These are phyloP conservation scores for Acanthisitta chloris DNA, from an alignment of 2,113 vertebrate species.

Conservation along the genomic window DNA sequence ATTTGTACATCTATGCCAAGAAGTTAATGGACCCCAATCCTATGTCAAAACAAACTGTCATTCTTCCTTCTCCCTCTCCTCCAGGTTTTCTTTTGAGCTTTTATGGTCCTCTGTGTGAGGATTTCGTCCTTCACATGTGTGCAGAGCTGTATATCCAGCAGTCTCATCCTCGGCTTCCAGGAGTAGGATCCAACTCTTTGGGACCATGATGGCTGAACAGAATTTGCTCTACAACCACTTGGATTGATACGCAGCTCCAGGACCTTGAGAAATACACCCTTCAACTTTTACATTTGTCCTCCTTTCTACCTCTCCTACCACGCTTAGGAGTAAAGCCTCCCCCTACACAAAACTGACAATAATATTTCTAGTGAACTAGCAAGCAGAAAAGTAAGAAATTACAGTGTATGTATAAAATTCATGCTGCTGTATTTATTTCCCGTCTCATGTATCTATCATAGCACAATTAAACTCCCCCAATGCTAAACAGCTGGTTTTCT, in stretches of 20 bases:
- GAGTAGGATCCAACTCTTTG: neutral
- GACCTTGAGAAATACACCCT: neutral
- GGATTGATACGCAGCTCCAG: neutral
- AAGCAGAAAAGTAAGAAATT: neutral
- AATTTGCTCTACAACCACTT: neutral
- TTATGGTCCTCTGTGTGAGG: neutral
- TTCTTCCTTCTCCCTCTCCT: neutral
- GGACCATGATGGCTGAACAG: neutral
- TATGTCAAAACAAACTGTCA: neutral
- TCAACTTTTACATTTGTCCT: neutral
- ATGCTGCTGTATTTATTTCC: neutral
- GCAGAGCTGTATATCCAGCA: neutral
- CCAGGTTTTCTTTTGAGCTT: neutral
- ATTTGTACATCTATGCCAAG: neutral
- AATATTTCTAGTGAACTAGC: neutral
- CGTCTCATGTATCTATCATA: neutral
- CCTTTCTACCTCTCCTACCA: neutral
- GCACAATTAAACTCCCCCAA: neutral
- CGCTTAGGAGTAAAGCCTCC: neutral
- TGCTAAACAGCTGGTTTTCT: neutral
- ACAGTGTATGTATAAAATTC: neutral
- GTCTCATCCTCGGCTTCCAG: neutral
- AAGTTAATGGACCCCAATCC: neutral
- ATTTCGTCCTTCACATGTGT: accelerated
- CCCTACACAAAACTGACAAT: neutral